These are phyloP conservation scores for Ellobium chinense DNA, from an alignment of 2,888 invertebrate genomes.

Conservation along the genomic window DNA sequence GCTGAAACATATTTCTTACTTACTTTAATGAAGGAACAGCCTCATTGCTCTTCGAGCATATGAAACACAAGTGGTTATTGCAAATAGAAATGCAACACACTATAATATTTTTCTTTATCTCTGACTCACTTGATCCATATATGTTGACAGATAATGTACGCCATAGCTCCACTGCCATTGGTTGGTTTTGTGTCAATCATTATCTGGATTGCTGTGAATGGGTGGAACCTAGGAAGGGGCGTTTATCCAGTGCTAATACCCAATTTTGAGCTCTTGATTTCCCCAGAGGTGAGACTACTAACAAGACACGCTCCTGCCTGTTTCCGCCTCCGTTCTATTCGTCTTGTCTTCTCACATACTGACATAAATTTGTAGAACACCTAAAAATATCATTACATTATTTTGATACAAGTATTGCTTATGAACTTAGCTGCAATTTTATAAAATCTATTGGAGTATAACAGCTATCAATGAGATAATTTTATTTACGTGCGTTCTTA, in stretches of 20 bases:
- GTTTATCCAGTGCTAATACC: neutral
- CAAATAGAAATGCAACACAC: no score
- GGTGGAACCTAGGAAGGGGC: neutral
- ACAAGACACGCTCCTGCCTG: neutral
- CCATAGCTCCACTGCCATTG: conserved; percentile 17
- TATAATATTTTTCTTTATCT: no score
- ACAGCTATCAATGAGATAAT: no score
- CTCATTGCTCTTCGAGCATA: no score
- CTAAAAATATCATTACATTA: neutral
- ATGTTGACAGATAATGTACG: conserved; percentile 22
- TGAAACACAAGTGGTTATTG: no score
- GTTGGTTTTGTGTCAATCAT: conserved; percentile 20
- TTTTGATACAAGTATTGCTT: neutral
- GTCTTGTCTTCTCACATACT: neutral
- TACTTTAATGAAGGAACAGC: no score
- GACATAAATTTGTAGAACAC: neutral
- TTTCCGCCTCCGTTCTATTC: neutral
- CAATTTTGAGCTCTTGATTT: neutral
- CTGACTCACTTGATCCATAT: no score
- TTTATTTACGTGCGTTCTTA: no score
- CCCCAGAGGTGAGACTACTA: neutral
- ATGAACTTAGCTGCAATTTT: no score
- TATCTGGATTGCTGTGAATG: conserved; percentile 1
- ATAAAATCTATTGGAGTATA: no score
- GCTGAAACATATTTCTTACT: no score